phyloP scores from a whole-genome alignment of 2,888 invertebrate genomes.

The Ochlodes sylvanus region DNA sequence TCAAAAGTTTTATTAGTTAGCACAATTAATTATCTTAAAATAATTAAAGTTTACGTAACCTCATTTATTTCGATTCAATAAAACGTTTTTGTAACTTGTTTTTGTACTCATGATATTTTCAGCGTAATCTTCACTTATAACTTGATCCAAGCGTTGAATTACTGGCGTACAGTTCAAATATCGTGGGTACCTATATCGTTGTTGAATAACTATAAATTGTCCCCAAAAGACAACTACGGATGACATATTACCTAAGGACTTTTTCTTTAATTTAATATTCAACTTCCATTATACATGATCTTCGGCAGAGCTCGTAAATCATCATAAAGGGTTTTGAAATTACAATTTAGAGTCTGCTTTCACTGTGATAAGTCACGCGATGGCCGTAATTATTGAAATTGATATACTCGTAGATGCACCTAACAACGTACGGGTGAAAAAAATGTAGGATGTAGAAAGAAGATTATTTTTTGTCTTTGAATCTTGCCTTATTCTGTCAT shows the following conservation, averaged over 20 bases:
- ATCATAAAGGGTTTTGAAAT: slow-evolving; percentile 64
- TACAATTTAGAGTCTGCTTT: slow-evolving; percentile 69
- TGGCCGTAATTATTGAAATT: slow-evolving; percentile 41
- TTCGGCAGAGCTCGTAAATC: slow-evolving; percentile 53
- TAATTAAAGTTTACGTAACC: no score
- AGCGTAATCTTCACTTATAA: no score
- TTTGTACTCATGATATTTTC: no score
- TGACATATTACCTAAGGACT: slow-evolving; percentile 35
- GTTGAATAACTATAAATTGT: neutral
- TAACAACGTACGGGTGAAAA: slow-evolving; percentile 11
- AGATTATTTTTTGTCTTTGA: neutral
- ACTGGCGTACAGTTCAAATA: no score
- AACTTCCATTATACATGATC: slow-evolving; percentile 55
- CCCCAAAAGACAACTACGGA: neutral
- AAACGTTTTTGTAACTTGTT: no score
- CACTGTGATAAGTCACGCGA: slow-evolving; percentile 72
- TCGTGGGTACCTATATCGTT: neutral
- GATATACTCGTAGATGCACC: slow-evolving; percentile 31
- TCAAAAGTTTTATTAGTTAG: no score
- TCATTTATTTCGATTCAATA: no score
- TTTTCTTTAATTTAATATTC: slow-evolving; percentile 62
- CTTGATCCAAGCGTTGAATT: no score
- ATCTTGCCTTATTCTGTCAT: neutral
- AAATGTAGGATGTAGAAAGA: neutral
- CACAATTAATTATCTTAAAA: no score